Evolutionary conservation across 2,888 invertebrate genomes (phyloP), one percentile per base, ranked within the genome.

Genomic region (Galeopsomyia nigrocyanea): DNA sequence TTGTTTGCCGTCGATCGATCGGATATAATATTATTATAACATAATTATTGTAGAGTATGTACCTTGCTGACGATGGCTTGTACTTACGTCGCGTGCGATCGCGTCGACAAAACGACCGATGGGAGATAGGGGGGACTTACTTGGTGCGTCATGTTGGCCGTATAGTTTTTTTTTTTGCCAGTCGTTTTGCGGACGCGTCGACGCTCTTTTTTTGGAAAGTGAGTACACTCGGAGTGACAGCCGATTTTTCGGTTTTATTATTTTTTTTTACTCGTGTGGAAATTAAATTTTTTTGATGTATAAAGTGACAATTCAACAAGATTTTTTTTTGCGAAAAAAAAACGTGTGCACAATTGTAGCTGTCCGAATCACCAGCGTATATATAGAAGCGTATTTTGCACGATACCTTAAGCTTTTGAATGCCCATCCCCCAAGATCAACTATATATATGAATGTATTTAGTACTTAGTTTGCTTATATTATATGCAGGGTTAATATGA

Each of bases 81-180:
- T 80, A 80, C 80, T 80, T 80, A 80, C 80, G 79, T 78, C 72
- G 77, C 76, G 74, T 39, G 13, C 64, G 68, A 78, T 61, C 71
- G 69, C 76, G 73, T 71, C 76, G 69, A 73, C 75, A 74, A 77
- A 77, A 76, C 76, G 77, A 78, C 73, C 74, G 68, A 73, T 39
- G 39, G 10, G 39, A 26, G 26, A 5, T 26, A 26, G 5, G 7
- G 31, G 39, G 39, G 39, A 39, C 39, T 39, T 39, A 39, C 39
- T 39, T 39, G 39, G 39, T 39, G 39, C 39, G 39, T 26, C 26
- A 26, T 39, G 39, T 39, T 39, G 39, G 39, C 39, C 39, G 7
- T 10, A 39, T 39, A 71, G 51, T 65, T 26, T 26, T 26, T 26
- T 63, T 16, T 26, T 26, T 63, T 16, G 61, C 58, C 26, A 61